Evolutionary conservation across 2,113 vertebrate species (phyloP).

Genomic region (Chitala chitala): DNA sequence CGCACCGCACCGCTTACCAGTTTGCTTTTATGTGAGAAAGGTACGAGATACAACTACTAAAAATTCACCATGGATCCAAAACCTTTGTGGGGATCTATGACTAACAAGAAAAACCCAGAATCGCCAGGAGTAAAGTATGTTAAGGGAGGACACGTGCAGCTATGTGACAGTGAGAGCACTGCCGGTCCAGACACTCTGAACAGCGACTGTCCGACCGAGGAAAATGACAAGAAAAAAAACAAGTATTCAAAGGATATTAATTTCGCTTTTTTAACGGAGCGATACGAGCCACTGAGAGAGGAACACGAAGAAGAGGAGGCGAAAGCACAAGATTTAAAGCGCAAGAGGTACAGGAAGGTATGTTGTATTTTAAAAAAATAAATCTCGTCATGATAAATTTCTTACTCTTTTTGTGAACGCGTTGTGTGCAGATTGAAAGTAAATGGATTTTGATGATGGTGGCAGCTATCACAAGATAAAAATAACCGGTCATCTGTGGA

Average conservation of each 20-base stretch:
- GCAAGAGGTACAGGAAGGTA: slow-evolving; percentile 64
- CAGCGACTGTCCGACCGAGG: too few relatives aligned
- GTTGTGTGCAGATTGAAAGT: not conserved
- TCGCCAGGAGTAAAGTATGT: slow-evolving; percentile 7
- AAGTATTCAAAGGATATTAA: slow-evolving; percentile 36
- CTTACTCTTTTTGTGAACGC: too few relatives aligned
- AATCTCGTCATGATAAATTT: too few relatives aligned
- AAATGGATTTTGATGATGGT: too few relatives aligned
- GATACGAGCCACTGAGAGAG: slow-evolving; percentile 53
- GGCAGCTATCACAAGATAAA: too few relatives aligned
- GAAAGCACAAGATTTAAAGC: slow-evolving; percentile 53
- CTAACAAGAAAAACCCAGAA: slow-evolving; percentile 28
- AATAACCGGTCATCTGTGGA: too few relatives aligned
- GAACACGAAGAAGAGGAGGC: slow-evolving; percentile 52
- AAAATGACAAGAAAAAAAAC: not conserved
- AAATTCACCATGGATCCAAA: slow-evolving; percentile 52
- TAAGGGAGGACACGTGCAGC: slow-evolving; percentile 37
- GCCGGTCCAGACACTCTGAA: too few relatives aligned
- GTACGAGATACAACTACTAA: too few relatives aligned
- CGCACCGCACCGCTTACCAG: too few relatives aligned
- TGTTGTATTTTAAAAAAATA: slow-evolving; percentile 12
- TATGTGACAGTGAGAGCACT: slow-evolving; percentile 41
- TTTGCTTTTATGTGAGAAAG: too few relatives aligned
- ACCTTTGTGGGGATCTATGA: slow-evolving; percentile 32
- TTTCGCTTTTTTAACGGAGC: slow-evolving; percentile 49